Evolutionary conservation across 2,888 invertebrate species (phyloP), one percentile per base, ranked within the genome.

Genomic region (Drosophila heteroneura): DNA sequence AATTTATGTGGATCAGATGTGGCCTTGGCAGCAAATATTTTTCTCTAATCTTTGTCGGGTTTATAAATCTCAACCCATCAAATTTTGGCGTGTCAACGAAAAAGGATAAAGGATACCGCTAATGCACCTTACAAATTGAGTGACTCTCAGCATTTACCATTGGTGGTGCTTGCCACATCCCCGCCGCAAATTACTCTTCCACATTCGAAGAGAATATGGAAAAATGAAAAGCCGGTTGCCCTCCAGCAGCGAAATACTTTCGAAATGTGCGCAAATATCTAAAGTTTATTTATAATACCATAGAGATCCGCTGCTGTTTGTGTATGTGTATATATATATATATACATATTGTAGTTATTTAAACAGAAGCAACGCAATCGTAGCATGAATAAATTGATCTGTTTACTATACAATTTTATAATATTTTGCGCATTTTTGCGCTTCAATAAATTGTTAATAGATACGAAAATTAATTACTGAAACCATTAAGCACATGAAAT

Each of bases 401-500:
- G 79, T 77, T 77, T 74, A 74, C 62, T 70, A 68, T 26, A 16
- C 3, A 51, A 44, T 72, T 74, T 65, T 53, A 1, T 12, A 57
- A 67, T 35, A 73, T 51, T 68, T 58, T 44, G 30, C 74, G 44
- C 62, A 77, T 70, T 66, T 60, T 44, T 35, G 32, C 14, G 37
- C 52, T 62, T 62, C 54, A 65, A 57, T 60, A 78, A 74, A 66
- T 74, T 70, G 74, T 56, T 41, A 59, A 47, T 35, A 22, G 51
- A 51, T 51, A n/a, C 30, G 14, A 14, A 41, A 53, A 53, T 54
- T 74, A 78, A 78, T 78, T 79, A 56, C 66, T 58, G 28, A 22
- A 53, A 26, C 51, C 60, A 63, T 70, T 78, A 65, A 77, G 66
- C 26, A 60, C 51, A 74, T 79, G 60, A 70, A 74, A 60, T 41